Base-by-base conservation (phyloP, 2,797 vertebrate genomes). In the Enteromius afrohamiltoni region DNA sequence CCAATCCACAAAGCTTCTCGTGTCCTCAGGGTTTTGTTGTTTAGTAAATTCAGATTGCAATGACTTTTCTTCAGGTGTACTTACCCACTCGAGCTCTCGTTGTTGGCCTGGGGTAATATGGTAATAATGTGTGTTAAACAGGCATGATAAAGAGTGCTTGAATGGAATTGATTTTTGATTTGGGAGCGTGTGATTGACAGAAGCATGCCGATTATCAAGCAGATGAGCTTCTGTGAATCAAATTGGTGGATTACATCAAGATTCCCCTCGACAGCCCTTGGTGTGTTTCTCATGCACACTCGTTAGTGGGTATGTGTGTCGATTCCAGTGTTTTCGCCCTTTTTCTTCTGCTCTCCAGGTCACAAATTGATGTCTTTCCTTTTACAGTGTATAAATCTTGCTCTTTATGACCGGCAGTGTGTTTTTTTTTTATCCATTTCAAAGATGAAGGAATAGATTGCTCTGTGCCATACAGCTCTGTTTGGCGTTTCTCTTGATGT, bases 401-500 rank as follows among this genome's bases (percentile, higher is more conserved):
- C 51, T 80, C 10, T 80, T 55, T 42, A 60, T 3, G 51, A 31
- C 34, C 4, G 93, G 93, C 94, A 93, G 89, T 92, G 88, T 37
- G 29, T 29, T 29, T 29, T 37, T 6, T 92, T 95, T 92, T 93
- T 92, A 93, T 93, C 94, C 92, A 92, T 94, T 93, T 93, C 91
- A 89, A 90, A 92, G 93, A 94, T 94, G 92, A 93, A 94, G 92
- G 93, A 91, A 95, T 94, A 94, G 95, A 95, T 94, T 93, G n/a
- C 62, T 71, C 47, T 19, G 67, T 74, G 84, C 67, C 51, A 26
- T 34, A 71, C 9, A 71, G 26, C 69, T 26, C 40, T 45, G 42
- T 67, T 75, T 26, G 0, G 8, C 5, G 31, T 49, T 53, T 67
- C 37, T 77, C 26, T 67, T 76, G 49, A 76, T 68, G 34, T 64